These are phyloP conservation scores for Apamea anceps DNA, from an alignment of 2,888 invertebrate genomes.

Conservation along the genomic window DNA sequence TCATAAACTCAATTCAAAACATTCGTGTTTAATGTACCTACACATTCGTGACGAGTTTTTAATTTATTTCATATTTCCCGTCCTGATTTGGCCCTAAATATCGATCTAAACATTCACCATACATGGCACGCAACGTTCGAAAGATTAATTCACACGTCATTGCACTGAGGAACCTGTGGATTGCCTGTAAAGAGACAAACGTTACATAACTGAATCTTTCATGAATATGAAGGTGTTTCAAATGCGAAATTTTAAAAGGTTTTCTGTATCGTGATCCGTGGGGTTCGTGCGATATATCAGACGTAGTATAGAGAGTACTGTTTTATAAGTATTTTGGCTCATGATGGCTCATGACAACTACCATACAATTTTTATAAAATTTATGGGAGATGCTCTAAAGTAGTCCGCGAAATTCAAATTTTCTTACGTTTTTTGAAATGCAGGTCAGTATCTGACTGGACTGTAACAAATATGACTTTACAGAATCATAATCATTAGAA, in stretches of 20 bases:
- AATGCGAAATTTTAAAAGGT: not conserved
- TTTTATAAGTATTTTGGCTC: not conserved
- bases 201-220: constrained; percentile 14
- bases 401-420: too few relatives aligned
- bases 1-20: not conserved
- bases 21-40: not conserved
- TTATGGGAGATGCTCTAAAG: too few relatives aligned
- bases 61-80: constrained; percentile 3
- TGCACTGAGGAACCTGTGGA: constrained; percentile 19
- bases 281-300: not conserved
- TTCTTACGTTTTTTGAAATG: too few relatives aligned
- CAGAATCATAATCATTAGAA: too few relatives aligned
- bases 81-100: constrained; percentile 22
- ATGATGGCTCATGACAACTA: too few relatives aligned
- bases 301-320: not conserved
- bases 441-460: too few relatives aligned
- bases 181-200: not conserved
- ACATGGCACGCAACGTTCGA: constrained; percentile 12
- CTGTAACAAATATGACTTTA: not conserved
- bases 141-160: constrained; percentile 3
- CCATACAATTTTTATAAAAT: not conserved
- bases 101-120: constrained; percentile 22
- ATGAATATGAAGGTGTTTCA: constrained; percentile 16
- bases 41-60: constrained; percentile 9
- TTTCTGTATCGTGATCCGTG: not conserved